Percentiles rank a stretch among this genome's conserved stretches.
Evolutionary conservation across 2,113 vertebrate genomes (phyloP).

Genomic region (Rynchops niger): DNA sequence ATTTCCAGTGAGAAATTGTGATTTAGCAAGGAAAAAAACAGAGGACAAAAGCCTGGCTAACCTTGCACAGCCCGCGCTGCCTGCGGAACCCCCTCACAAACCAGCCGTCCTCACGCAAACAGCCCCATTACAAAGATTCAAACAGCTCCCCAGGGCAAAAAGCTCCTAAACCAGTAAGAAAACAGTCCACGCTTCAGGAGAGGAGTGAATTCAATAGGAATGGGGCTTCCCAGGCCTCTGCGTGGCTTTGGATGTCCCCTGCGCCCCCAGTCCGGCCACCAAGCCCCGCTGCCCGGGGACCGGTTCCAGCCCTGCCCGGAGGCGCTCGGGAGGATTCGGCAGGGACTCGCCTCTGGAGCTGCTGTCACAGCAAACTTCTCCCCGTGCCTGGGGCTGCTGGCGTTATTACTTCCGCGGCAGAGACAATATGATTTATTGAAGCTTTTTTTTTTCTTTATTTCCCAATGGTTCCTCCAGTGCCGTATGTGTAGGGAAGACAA

Average conservation of each 20-base stretch:
- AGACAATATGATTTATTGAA: slow-evolving; percentile 21
- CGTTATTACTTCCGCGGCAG: neutral
- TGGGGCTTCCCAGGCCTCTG: neutral
- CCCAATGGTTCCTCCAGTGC: neutral
- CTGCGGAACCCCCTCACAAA: neutral
- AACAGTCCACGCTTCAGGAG: neutral
- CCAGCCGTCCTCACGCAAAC: neutral
- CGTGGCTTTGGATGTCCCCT: neutral
- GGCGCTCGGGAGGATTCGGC: fast-evolving
- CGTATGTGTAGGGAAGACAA: neutral
- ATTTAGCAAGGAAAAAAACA: neutral
- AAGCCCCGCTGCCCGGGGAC: fast-evolving
- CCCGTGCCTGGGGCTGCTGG: neutral
- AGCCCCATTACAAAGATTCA: neutral
- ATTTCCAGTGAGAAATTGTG: neutral
- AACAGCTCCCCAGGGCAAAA: neutral
- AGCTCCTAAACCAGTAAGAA: neutral
- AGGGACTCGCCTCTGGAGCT: fast-evolving
- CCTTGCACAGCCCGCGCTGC: neutral
- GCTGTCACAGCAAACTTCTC: neutral
- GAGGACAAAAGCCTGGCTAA: neutral
- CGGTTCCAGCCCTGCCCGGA: too few relatives aligned
- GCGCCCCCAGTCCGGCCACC: neutral
- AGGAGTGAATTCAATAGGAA: neutral
- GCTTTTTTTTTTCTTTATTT: slow-evolving; percentile 11